Evolutionary conservation across 2,888 invertebrate genomes (phyloP), one percentile per base, ranked within the genome.

Genomic region (Hemithea aestivaria): DNA sequence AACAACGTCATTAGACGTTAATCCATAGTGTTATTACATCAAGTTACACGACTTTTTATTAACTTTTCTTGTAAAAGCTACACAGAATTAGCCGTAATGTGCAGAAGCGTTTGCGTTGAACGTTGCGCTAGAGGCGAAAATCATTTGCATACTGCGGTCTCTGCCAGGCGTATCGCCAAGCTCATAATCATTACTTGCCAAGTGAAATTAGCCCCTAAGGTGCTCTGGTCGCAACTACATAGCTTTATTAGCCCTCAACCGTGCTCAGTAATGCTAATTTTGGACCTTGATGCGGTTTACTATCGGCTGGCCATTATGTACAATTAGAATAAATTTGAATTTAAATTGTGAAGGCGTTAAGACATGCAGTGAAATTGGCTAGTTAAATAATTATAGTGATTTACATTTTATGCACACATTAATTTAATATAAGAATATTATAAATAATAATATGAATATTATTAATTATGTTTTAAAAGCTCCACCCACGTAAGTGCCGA

Each of bases 161-260:
- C 64, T 61, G 59, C 59, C 64, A 65, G 62, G 63, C 62, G 51
- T 60, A 60, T 56, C 53, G 64, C 62, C 63, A 67, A 64, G 62
- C 73, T 79, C 74, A 80, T 81, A 80, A 82, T 81, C 75, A 84
- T 82, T 83, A 84, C 68, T 64, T 64, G 75, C 73, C 73, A 75
- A 65, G 72, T 70, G 50, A 79, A 79, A 85, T 85, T 83, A 79
- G 80, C 78, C 85, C 82, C 85, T 83, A 76, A 83, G 83, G 85
- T 83, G 70, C 70, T 72, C 69, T 77, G 75, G 66, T 64, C 66
- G 65, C 78, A 72, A 71, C 75, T 71, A 76, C 73, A 69, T 37
- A 42, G 74, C 76, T 82, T 77, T 83, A 84, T 80, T 84, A 81
- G 80, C 73, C 78, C 73, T 70, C 73, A 75, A 73, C 76, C 76